Evolutionary conservation across 2,113 vertebrate genomes (phyloP), one percentile per base, ranked within the genome.

Genomic region (Scartelaos histophorus): DNA sequence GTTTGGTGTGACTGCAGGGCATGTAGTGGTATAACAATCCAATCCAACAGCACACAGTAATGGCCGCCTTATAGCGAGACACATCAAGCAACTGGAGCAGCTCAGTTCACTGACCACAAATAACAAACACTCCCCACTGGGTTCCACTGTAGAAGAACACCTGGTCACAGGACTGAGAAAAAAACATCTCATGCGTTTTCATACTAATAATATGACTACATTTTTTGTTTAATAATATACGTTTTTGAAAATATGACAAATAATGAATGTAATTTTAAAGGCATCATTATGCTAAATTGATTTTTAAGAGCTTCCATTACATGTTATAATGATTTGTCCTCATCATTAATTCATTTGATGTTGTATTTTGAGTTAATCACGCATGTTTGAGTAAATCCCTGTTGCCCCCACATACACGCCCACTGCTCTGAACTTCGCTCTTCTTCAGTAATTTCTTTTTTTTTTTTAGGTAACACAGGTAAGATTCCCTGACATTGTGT

Each of bases 71-170:
- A 58, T 64, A 38, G 34, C 61, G 57, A 53, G 54, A 70, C 64
- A 82, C 73, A 75, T 83, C 81, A 74, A n/a, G 19, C 72, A 81
- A 81, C 68, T 70, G 56, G 67, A 70, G 70, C 53, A 35, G 65
- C 6, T 35, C 70, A 79, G 73, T 85, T 88, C 76, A 84, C 69
- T 86, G 81, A 85, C 81, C 81, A 84, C 66, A 70, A 73, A 82
- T 81, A 82, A 65, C 70, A 79, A 74, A 78, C 62, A 61, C 71
- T 66, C 78, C 78, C 78, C 78, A 38, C 69, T 45, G 75, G 76
- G 64, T 0, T 77, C 13, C 53, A 56, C 71, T 38, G 29, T 0
- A n/a, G 16, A 77, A 67, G 13, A 75, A 80, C 89, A 87, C 75
- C 79, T 83, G 82, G 75, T 68, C 75, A 5, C 19, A 58, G 56